These are phyloP conservation scores for Mythimna impura DNA, from an alignment of 2,888 invertebrate species.

Conservation along the genomic window DNA sequence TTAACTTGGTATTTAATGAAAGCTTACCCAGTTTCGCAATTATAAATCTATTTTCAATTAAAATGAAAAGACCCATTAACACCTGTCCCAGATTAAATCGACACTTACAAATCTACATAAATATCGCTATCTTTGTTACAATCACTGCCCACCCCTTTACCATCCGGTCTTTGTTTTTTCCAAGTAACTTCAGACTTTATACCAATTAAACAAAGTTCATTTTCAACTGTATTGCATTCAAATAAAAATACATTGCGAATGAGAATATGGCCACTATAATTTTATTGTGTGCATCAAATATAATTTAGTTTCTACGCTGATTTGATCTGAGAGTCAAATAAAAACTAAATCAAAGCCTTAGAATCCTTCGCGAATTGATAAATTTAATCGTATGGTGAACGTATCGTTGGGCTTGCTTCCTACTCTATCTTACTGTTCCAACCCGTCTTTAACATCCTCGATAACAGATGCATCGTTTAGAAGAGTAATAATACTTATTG, in stretches of 20 bases:
- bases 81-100: constrained; percentile 63
- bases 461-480: neutral
- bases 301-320: constrained; percentile 46
- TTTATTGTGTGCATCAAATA: constrained; percentile 59
- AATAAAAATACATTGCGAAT: constrained; percentile 16
- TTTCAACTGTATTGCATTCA: neutral
- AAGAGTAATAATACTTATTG: constrained; percentile 8
- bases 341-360: constrained; percentile 15
- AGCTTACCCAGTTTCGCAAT: constrained; percentile 23
- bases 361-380: neutral
- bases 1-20: constrained; percentile 23
- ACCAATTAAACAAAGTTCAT: neutral
- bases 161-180: constrained; percentile 9
- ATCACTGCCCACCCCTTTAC: constrained; percentile 59
- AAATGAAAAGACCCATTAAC: constrained; percentile 61
- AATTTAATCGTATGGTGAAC: neutral
- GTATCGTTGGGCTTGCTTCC: neutral
- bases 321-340: constrained; percentile 37
- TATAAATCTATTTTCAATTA: constrained; percentile 53
- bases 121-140: constrained; percentile 55
- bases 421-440: neutral
- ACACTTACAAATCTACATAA: constrained; percentile 62
- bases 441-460: neutral
- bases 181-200: constrained; percentile 36
- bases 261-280: constrained; percentile 21